Conservation (phyloP, 2,113 vertebrate species). For the Protomyctophum bolini region DNA sequence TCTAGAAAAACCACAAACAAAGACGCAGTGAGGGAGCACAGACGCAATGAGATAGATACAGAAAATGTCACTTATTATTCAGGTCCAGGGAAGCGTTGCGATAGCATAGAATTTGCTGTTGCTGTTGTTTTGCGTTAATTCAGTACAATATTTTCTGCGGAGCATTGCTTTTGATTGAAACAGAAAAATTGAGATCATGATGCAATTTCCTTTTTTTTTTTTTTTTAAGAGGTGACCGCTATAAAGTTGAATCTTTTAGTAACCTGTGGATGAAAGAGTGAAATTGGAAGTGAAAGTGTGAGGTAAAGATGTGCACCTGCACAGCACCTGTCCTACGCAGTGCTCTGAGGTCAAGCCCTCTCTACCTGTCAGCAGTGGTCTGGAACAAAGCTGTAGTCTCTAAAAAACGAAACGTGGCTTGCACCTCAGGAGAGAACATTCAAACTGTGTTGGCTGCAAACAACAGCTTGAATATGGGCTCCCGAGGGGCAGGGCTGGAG, state of each 20-base stretch:
- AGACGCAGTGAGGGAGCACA: constrained; percentile 61
- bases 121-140: constrained; percentile 31
- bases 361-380: constrained; percentile 36
- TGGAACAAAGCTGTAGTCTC: constrained; percentile 59
- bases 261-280: constrained; percentile 34
- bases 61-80: constrained; percentile 66
- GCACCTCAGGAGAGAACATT: constrained; percentile 62
- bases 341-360: constrained; percentile 37
- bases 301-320: constrained; percentile 58
- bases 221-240: not conserved
- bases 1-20: constrained; percentile 72
- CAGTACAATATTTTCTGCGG: constrained; percentile 21
- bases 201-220: constrained; percentile 16
- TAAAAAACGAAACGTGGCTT: constrained; percentile 49
- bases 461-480: constrained; percentile 58
- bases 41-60: constrained; percentile 58
- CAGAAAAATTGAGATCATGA: constrained; percentile 3
- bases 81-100: constrained; percentile 5
- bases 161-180: constrained; percentile 36
- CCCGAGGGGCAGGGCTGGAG: constrained; percentile 37
- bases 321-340: constrained; percentile 51
- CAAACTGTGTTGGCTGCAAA: constrained; percentile 40
- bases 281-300: constrained; percentile 9
- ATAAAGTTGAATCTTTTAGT: not conserved
- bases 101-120: not conserved